Evolutionary conservation across 2,797 vertebrate genomes (phyloP), one percentile per base, ranked within the genome.

Genomic region (Bovichtus diacanthus): DNA sequence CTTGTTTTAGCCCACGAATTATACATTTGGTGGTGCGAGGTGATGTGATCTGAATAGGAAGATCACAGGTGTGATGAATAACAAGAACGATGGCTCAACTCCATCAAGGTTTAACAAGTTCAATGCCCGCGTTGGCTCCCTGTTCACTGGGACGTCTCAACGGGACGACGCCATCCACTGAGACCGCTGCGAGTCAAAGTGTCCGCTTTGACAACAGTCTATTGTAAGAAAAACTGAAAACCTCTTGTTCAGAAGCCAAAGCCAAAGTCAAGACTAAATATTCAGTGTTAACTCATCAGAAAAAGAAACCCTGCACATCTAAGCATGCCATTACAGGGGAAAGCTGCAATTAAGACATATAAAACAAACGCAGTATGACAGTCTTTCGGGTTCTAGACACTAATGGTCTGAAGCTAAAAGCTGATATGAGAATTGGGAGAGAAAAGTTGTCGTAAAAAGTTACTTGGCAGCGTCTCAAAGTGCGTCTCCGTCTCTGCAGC

Each of bases 401-500:
- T 60, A 64, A 83, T 74, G 44, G 41, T 60, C 53, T 59, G 39
- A 75, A 83, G 43, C 72, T 65, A 58, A 73, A 65, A 31, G 56
- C 61, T 56, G 43, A 47, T 23, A 8, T 0, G 51, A 82, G 25
- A 64, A 50, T 61, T 56, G 60, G 13, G 55, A 64, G 51, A 73
- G 31, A 70, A 66, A 66, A n/a, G 54, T 34, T 36, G 43, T 23
- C 29, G 53, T 21, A 70, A 76, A 58, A 66, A 77, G 58, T 70
- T 60, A 34, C 55, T 72, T 62, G 34, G 67, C 31, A 21, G 56
- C 9, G 25, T 62, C 72, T 56, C 34, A 51, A 19, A 29, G n/a
- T 73, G 64, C 78, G 60, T 59, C 68, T 78, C 54, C 31, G 50
- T 78, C 74, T 64, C 46, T 39, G 56, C 61, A 59, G 80, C 67